These are phyloP conservation scores for Lasioglossum calceatum DNA, from an alignment of 2,888 invertebrate genomes.

Conservation along the genomic window DNA sequence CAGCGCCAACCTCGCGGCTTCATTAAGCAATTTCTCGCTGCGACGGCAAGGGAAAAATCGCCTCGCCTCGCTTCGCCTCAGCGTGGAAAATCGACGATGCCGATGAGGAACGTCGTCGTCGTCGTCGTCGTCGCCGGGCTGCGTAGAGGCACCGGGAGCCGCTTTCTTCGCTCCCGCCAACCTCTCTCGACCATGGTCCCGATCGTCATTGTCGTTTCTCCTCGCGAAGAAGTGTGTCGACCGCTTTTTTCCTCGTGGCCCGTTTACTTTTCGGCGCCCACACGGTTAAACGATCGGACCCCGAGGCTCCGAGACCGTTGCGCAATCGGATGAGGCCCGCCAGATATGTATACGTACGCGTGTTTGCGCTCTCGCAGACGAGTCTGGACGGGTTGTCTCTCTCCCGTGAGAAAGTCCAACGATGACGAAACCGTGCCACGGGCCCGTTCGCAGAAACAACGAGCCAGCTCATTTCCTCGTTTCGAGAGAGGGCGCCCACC, in stretches of 20 bases:
- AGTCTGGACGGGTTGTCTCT: slow-evolving; percentile 11
- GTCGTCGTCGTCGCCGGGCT: background rate
- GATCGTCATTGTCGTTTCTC: slow-evolving; percentile 2
- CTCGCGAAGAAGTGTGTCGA: slow-evolving; percentile 28
- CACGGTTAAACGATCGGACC: slow-evolving; percentile 34
- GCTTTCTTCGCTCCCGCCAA: slow-evolving; percentile 5
- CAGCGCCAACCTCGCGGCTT: slow-evolving; percentile 80
- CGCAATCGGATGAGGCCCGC: slow-evolving; percentile 45
- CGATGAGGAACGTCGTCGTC: background rate
- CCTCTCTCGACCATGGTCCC: slow-evolving; percentile 1
- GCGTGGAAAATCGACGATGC: slow-evolving; percentile 61
- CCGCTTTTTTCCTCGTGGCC: slow-evolving; percentile 24
- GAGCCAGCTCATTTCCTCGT: background rate
- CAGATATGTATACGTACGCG: slow-evolving; percentile 14
- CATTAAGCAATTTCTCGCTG: slow-evolving; percentile 83
- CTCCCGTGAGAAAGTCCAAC: slow-evolving; percentile 34
- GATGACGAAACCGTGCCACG: slow-evolving; percentile 40
- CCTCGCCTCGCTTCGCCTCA: background rate
- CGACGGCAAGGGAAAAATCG: slow-evolving; percentile 64
- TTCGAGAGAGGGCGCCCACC: slow-evolving; percentile 8
- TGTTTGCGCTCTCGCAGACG: slow-evolving; percentile 43
- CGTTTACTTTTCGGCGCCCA: slow-evolving; percentile 54
- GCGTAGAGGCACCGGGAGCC: background rate
- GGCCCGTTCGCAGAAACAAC: background rate
- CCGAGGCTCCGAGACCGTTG: slow-evolving; percentile 24